Base-by-base conservation (phyloP, 2,888 invertebrate species). In the Pomacea canaliculata region DNA sequence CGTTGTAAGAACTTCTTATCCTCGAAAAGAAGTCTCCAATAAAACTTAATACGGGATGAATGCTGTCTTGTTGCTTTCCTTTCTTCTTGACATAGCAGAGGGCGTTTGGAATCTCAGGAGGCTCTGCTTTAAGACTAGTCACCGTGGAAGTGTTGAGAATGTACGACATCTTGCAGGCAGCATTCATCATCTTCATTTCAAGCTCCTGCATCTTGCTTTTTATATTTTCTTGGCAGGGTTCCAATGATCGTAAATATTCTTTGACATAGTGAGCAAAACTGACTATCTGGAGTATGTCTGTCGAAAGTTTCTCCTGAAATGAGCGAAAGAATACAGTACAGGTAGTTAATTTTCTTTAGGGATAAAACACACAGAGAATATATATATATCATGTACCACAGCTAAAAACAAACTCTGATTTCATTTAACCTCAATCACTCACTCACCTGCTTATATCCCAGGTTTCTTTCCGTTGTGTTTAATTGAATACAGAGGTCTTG, bases 31-130 rank as follows among this genome's bases (percentile, higher is more conserved):
- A n/a, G n/a, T 27, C 46, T 46, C 8, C 51, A 59, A 56, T 16
- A 4, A 37, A 37, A 59, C 37, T 70, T 59, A 12, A 5, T 48
- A 23, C 18, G 59, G 12, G 1, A 12, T 5, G 59, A 46, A 27
- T 70, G 70, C 56, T 37, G 37, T 2, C 56, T n/a, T 27, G 70
- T 59, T 7, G 27, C 70, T 49, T 70, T 70, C 60, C 60, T 70
- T 46, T 56, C 46, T 37, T 27, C 56, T 65, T 73, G 19, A 27
- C 70, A 56, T 56, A 4, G 51, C 51, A 56, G 2, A 56, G 51
- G 16, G 12, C 16, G 2, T 3, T 1, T 56, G 51, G 51, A 16
- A 56, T 56, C 51, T 56, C 8, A 16, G 16, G 12, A 16, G 51
- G 7, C 16, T 4, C 8, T 56, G 51, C 8, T 1, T 56, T 16